Conservation (phyloP, 2,113 vertebrate species). For the Fulmarus glacialis region DNA sequence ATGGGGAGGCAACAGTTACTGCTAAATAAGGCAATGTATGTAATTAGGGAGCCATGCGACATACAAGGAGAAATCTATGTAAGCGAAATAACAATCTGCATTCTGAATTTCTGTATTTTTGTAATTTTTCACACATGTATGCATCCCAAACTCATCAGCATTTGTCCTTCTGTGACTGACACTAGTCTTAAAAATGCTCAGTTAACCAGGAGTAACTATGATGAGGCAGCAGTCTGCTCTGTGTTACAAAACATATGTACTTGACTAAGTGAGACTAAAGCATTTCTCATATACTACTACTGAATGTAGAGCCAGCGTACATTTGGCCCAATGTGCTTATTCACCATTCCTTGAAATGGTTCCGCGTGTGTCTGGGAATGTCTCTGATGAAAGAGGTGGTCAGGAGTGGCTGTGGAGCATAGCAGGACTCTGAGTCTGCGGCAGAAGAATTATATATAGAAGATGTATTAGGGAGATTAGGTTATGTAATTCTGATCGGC, state of each 20-base stretch:
- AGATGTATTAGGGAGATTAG: neutral
- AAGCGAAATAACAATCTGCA: neutral
- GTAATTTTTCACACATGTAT: neutral
- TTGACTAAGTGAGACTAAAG: neutral
- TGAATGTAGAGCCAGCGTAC: neutral
- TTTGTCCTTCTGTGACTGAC: neutral
- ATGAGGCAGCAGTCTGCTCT: neutral
- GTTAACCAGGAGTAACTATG: neutral
- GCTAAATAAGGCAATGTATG: neutral
- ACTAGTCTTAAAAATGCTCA: neutral
- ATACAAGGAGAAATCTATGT: neutral
- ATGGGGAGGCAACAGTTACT: neutral
- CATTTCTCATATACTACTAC: neutral
- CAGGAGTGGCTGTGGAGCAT: neutral
- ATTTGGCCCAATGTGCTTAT: neutral
- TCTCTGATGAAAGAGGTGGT: neutral
- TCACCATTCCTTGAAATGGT: neutral
- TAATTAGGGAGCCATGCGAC: neutral
- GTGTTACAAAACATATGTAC: neutral
- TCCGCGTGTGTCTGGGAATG: accelerated
- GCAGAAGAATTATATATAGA: neutral
- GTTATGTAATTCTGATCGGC: neutral
- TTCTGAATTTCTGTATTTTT: neutral
- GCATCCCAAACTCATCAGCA: neutral
- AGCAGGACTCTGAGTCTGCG: neutral